These are phyloP conservation scores for Zaprionus inermis DNA, from an alignment of 1,140 invertebrate genomes.

Conservation along the genomic window DNA sequence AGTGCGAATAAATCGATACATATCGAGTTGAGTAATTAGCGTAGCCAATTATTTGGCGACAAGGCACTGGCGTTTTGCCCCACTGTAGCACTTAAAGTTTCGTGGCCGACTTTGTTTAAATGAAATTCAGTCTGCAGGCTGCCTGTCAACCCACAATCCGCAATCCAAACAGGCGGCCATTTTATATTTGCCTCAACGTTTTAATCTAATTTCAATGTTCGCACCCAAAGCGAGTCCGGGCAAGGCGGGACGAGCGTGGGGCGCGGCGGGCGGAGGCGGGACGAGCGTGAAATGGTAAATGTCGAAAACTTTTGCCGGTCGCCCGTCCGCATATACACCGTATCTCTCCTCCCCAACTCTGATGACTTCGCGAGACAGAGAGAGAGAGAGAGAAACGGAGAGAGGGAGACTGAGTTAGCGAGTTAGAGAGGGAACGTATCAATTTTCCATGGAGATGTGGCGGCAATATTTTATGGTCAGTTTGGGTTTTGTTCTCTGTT, in stretches of 20 bases:
- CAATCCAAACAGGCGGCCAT: slow-evolving; percentile 39
- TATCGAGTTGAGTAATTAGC: too few relatives aligned
- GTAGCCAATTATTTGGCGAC: too few relatives aligned
- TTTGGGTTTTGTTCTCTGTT: slow-evolving; percentile 11
- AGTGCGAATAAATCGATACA: too few relatives aligned
- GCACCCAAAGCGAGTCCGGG: slow-evolving; percentile 16
- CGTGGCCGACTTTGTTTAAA: slow-evolving; percentile 1
- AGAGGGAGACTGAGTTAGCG: background rate
- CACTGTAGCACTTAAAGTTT: slow-evolving; percentile 6
- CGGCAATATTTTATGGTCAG: slow-evolving; percentile 46
- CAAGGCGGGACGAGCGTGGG: slow-evolving; percentile 20
- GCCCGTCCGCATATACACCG: too few relatives aligned
- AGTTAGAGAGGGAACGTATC: background rate
- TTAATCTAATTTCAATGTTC: slow-evolving; percentile 70
- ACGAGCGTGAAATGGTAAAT: slow-evolving; percentile 37
- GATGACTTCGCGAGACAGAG: background rate
- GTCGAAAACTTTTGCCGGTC: slow-evolving; percentile 42
- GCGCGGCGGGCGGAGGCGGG: slow-evolving; percentile 13
- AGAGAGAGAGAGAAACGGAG: background rate
- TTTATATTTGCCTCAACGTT: slow-evolving; percentile 60
- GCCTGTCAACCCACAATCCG: slow-evolving; percentile 4
- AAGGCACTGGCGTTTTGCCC: background rate
- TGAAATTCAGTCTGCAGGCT: slow-evolving; percentile 3
- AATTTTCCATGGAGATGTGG: slow-evolving; percentile 8
- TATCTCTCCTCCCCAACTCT: background rate